Evolutionary conservation across 2,797 vertebrate species (phyloP).

Genomic region (Vipera latastei): DNA sequence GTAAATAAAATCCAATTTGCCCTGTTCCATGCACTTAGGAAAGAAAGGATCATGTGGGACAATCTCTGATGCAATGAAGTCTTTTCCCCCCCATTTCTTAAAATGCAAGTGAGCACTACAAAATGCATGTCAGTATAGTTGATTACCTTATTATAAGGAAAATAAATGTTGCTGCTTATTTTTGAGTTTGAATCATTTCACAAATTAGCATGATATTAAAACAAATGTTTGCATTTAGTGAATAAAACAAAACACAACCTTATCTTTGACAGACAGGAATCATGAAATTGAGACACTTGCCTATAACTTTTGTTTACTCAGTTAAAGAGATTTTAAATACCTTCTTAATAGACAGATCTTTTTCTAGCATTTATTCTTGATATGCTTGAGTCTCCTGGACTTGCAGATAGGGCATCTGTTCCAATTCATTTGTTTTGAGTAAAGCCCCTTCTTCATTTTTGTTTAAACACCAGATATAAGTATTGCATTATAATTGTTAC

Average conservation of each 20-base stretch:
- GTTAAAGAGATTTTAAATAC: not conserved
- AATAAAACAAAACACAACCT: not conserved
- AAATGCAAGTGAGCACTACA: not conserved
- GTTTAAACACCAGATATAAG: not conserved
- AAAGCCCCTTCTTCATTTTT: not conserved
- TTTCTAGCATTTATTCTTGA: not conserved
- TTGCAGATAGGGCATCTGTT: not conserved
- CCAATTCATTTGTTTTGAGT: not conserved
- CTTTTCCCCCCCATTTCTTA: not conserved
- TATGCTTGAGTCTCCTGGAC: not conserved
- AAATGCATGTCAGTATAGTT: not conserved
- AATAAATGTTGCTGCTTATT: not conserved
- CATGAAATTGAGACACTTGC: not conserved
- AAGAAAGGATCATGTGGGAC: not conserved
- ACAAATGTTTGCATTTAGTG: not conserved
- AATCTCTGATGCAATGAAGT: not conserved
- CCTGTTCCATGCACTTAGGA: not conserved
- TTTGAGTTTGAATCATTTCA: not conserved
- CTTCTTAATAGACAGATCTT: slow-evolving; percentile 48
- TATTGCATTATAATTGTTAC: not conserved
- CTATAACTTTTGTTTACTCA: not conserved
- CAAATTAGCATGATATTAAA: not conserved
- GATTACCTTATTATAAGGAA: not conserved
- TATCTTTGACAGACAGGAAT: not conserved
- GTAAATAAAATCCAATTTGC: too few relatives aligned